Base-by-base conservation (phyloP, 1,140 invertebrate genomes). In the Pogonognathellus flavescens region DNA sequence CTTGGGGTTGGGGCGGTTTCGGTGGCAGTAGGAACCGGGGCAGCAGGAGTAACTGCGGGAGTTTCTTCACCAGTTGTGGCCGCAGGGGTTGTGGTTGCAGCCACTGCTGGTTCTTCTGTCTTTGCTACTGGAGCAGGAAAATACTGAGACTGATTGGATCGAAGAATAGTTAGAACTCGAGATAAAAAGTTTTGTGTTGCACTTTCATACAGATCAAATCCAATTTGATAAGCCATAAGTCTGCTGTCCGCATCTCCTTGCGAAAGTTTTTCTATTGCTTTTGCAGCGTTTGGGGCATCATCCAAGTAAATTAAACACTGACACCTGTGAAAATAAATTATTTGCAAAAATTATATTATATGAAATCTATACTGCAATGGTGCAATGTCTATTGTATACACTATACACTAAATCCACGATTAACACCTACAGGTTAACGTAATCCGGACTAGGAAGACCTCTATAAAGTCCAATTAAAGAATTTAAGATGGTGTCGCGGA, bases 181-280 rank as follows among this genome's bases (percentile, higher is more conserved):
- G 94, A 95, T 18, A 99, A 92, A 90, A 99, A 99, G 90, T 99
- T 97, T 92, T 99, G 99, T 0, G 98, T 99, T 0, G 98, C 98
- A 86, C 97, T 99, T 91, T 99, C 98, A 90, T 99, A 99, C 86
- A 99, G 92, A 93, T 99, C 98, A 92, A 99, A 99, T 0, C 95
- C 97, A 89, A 99, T 99, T 92, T 99, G 98, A 91, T 98, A 99
- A 0, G 97, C 98, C 97, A 99, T 99, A 7, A 99, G 90, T 52
- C 92, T 91, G 88, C 91, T 93, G 62, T 94, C 93, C 10, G 60
- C 55, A 18, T 94, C 93, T 4, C 94, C 94, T 91, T 95, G 94
- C 62, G 95, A 95, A 0, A 99, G 91, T 91, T 95, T 96, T 88
- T 98, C 96, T 0, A 99, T 91, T 87, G 99, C 94, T 90, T 97